Evolutionary conservation across 2,113 vertebrate genomes (phyloP).

Genomic region (Epinephelus fuscoguttatus): DNA sequence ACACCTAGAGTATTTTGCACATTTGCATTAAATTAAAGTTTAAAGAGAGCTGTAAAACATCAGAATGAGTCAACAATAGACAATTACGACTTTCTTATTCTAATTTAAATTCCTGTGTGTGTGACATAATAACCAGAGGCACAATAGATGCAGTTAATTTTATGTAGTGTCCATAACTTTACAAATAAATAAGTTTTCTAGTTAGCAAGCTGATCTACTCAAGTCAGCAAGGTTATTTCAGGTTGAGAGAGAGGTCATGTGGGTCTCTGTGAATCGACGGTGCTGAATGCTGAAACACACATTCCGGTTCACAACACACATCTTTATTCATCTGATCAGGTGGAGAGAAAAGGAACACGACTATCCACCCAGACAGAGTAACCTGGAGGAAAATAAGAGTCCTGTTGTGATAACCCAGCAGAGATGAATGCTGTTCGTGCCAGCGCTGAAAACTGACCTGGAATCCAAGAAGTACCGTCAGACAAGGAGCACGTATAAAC

Average conservation of each 20-base stretch:
- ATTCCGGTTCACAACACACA: not conserved
- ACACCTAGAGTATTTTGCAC: not conserved
- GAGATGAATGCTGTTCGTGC: no score
- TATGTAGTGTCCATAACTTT: not conserved
- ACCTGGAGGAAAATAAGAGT: not conserved
- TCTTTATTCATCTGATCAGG: no score
- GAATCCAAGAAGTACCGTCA: no score
- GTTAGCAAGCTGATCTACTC: not conserved
- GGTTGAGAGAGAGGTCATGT: constrained; percentile 5
- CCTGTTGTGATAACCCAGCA: no score
- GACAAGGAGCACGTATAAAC: no score
- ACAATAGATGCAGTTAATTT: not conserved
- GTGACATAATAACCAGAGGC: not conserved
- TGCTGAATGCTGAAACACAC: not conserved
- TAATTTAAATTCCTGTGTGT: not conserved
- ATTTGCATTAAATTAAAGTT: constrained; percentile 1
- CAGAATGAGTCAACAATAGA: not conserved
- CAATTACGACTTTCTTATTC: not conserved
- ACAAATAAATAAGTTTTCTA: not conserved
- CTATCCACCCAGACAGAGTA: not conserved
- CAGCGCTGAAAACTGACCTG: no score
- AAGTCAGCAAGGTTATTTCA: not conserved
- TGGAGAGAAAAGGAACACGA: not conserved
- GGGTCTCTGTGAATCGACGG: not conserved
- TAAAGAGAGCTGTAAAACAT: constrained; percentile 5